Conservation (phyloP, 2,797 vertebrate genomes). For the Sebastes minor region DNA sequence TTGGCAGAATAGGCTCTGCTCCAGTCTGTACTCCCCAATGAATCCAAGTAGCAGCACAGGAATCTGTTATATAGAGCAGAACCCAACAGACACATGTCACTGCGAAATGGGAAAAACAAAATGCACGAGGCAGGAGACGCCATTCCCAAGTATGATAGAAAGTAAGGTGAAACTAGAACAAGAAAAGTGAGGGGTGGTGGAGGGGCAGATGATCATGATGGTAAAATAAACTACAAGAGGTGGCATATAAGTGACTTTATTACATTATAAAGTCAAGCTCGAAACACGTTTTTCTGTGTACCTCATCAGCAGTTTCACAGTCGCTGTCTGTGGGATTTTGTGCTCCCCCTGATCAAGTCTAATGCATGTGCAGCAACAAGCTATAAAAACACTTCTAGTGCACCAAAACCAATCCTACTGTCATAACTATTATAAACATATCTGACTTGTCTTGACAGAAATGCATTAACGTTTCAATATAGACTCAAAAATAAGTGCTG, state of each 20-base stretch:
- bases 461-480: neutral
- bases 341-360: neutral
- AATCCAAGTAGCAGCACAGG: neutral
- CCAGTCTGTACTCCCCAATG: neutral
- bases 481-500: neutral
- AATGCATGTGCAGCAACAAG: neutral
- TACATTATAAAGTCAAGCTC: too few species aligned
- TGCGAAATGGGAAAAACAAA: neutral
- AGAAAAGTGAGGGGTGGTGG: neutral
- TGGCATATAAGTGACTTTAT: too few species aligned
- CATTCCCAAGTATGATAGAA: neutral
- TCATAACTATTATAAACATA: neutral
- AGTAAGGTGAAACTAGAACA: neutral
- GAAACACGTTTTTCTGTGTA: too few species aligned
- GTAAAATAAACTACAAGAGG: too few species aligned
- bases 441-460: neutral
- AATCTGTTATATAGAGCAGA: slow-evolving; percentile 5
- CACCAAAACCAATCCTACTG: neutral
- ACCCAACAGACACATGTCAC: neutral
- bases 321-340: neutral
- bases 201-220: neutral
- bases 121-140: neutral
- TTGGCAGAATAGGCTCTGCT: neutral
- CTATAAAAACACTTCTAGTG: neutral
- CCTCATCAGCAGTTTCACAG: too few species aligned